Base-by-base conservation (phyloP, 1,140 invertebrate genomes). In the Tigriopus japonicus region DNA sequence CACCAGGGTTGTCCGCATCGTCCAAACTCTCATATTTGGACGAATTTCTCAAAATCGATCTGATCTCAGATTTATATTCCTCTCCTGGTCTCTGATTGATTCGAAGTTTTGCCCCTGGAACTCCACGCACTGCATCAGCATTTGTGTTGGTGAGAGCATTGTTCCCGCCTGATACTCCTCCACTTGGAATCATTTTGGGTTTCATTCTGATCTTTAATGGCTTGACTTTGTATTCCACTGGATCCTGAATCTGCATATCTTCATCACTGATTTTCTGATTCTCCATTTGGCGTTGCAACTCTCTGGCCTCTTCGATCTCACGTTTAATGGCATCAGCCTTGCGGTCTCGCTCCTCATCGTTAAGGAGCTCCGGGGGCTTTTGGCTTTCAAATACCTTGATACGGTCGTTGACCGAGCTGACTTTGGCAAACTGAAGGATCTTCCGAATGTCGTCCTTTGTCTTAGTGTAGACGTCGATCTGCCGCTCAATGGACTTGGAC, bases 241-340 rank as follows among this genome's bases (percentile, higher is more conserved):
- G 56, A 2, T 28, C 23, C 40, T 58, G 56, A n/a, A 58, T 35
- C 42, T 58, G 24, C 1, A 58, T 58, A 45, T 42, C 56, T 6
- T 58, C 56, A 28, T 58, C 23, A 42, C n/a, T 42, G 15, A 17
- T 13, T 40, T 24, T 17, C n/a, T 15, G n/a, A 49, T 17, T 49
- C n/a, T 49, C 21, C 21, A 21, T 49, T 17, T 15, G n/a, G 2
- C 21, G n/a, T 35, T 35, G 28, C 3, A 35, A 54, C 52, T 23
- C 14, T 51, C 41, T 52, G 13, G 59, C 59, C 14, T 52, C 49
- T 21, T 24, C n/a, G 35, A 61, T 61, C 28, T 61, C 59, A 23
- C 43, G 52, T 23, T 40, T 56, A 40, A 61, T 61, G 23, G 28
- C 45, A 54, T 61, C 59, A 10, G 59, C 59, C 40, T 61, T 61